Base-by-base conservation (phyloP, 2,888 invertebrate species). In the Acanthoscelides obtectus region DNA sequence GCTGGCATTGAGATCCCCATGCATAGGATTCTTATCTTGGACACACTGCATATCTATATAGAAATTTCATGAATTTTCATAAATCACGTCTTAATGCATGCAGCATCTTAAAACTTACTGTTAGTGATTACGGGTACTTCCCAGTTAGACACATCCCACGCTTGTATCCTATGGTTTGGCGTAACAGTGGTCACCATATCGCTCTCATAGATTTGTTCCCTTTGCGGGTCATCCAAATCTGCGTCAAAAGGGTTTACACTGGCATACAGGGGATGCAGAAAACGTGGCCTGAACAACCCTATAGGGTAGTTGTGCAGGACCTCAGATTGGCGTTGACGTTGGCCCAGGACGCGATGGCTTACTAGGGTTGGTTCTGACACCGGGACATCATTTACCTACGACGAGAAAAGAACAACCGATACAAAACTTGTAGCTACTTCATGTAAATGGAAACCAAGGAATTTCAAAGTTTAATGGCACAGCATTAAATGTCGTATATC, bases 151-250 rank as follows among this genome's bases (percentile, higher is more conserved):
- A 95, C 93, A 86, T 94, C 93, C 95, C 95, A 95, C 66, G 91
- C 91, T 86, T 95, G 95, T 78, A 95, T 92, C 76, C 95, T 87
- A 85, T 94, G 93, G 78, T 92, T 92, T 66, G 91, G 90, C 67
- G 90, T 89, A 27, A 91, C 88, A 67, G 91, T 87, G 3, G 89
- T 86, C 75, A 85, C 81, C 79, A 85, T 83, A 75, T 85, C 85
- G 68, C 81, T 83, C 71, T 86, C 86, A 70, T 85, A 84, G 27
- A 83, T 80, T 71, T 83, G 83, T 67, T 84, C 84, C 45, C 85
- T 75, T 67, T 85, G 78, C 2, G 81, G 79, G 74, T 86, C 85
- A 74, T 86, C 85, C 64, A 85, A 80, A 78, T 80, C 85, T 69
- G 76, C 83, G 77, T 86, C 86, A 68, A 86, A 83, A 2, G 84